Conservation (phyloP, 2,888 invertebrate species). For the Noctua pronuba region DNA sequence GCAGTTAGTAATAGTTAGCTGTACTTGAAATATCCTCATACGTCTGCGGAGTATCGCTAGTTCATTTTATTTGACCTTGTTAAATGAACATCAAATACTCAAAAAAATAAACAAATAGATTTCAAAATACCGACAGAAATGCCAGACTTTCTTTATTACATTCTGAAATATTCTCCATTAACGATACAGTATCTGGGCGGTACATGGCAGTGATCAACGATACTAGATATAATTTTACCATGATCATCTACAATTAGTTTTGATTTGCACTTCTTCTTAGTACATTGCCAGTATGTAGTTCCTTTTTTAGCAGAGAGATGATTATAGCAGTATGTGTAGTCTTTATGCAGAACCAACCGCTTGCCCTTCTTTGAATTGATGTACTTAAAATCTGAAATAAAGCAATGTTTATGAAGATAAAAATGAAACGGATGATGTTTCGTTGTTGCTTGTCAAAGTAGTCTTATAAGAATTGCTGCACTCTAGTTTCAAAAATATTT, state of each 20-base stretch:
- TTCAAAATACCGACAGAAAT: neutral
- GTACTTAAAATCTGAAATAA: conserved; percentile 6
- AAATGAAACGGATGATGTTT: neutral
- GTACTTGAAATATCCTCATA: no score
- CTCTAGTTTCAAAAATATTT: no score
- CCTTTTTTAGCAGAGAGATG: neutral
- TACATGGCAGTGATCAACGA: conserved; percentile 19
- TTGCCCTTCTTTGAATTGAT: conserved; percentile 13
- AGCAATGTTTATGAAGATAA: neutral
- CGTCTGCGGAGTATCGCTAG: no score
- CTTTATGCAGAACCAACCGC: conserved; percentile 3
- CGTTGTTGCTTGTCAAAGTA: neutral
- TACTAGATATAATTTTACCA: neutral
- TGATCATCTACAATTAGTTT: no score
- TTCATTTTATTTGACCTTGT: neutral
- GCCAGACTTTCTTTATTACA: neutral
- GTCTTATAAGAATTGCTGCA: neutral
- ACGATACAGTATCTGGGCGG: conserved; percentile 29
- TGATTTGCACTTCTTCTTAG: no score
- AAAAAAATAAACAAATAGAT: neutral
- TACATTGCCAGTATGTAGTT: neutral
- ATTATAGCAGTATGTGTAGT: conserved; percentile 2
- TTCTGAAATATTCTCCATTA: conserved; percentile 44
- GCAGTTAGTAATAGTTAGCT: no score
- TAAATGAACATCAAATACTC: neutral